phyloP scores from a whole-genome alignment of 2,888 invertebrate genomes.

The Polyommatus icarus region DNA sequence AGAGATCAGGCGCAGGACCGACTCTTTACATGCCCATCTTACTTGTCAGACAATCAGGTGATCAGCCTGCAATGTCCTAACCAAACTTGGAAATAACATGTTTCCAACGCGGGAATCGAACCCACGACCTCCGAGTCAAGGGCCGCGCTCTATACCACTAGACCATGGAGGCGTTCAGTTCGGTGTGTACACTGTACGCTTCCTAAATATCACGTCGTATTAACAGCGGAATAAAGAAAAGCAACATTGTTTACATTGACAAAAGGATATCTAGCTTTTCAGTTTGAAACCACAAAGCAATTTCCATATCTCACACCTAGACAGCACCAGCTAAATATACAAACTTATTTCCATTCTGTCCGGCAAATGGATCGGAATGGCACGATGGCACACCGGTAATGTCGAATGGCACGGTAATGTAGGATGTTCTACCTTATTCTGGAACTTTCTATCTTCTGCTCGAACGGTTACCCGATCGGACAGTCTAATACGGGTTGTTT shows the following conservation, averaged over 20 bases:
- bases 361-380: slow-evolving; percentile 7
- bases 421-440: slow-evolving; percentile 3
- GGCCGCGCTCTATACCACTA: too few relatives aligned
- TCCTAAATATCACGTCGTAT: too few relatives aligned
- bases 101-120: too few relatives aligned
- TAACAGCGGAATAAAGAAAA: not conserved
- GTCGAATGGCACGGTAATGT: not conserved
- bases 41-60: too few relatives aligned
- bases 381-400: not conserved
- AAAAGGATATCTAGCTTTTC: not conserved
- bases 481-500: slow-evolving; percentile 4
- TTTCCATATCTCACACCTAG: not conserved
- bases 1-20: too few relatives aligned
- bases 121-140: too few relatives aligned
- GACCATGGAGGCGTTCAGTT: too few relatives aligned
- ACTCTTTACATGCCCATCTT: too few relatives aligned
- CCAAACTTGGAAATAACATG: too few relatives aligned
- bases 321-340: not conserved
- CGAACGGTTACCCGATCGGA: not conserved
- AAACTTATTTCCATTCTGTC: slow-evolving; percentile 6
- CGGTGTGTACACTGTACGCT: too few relatives aligned
- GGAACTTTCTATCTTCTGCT: slow-evolving; percentile 2
- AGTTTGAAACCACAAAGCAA: not conserved
- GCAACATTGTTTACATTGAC: not conserved
- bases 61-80: too few relatives aligned